Base-by-base conservation (phyloP, 2,888 invertebrate genomes). In the Kuschelorhynchus macadamiae region DNA sequence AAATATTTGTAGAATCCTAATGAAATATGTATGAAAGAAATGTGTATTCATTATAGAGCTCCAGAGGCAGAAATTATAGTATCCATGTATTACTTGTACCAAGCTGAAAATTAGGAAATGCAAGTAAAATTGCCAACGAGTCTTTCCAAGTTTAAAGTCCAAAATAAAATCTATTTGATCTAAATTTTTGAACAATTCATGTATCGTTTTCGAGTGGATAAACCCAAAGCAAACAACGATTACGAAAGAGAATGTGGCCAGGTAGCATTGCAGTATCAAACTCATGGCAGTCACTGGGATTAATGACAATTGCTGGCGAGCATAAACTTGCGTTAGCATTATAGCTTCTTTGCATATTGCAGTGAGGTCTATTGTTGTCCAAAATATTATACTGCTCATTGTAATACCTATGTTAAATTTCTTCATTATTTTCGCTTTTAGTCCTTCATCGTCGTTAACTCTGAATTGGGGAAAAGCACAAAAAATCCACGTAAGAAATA, bases 91-190 rank as follows among this genome's bases (percentile, higher is more conserved):
- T 21, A 33, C 8, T 12, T 52, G 52, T n/a, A 52, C n/a, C n/a
- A 52, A 12, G 4, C 33, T 1, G n/a, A 52, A 52, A n/a, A 8
- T 12, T 7, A 12, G 0, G 2, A 36, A 32, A 21, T 12, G 12
- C 20, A 39, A 11, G 36, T 36, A 52, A 2, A 52, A 18, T n/a
- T 52, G 52, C 0, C 36, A 18, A 12, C 36, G 33, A 20, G 33
- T 52, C 39, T 52, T 36, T 7, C 20, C 11, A 1, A 52, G 18
- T 1, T 52, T 30, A 14, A 52, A 52, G 36, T 52, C 33, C 14
- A 52, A 20, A 7, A 52, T 36, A 12, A 39, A 39, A 16, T 52
- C 52, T 18, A 52, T 36, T 12, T 52, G 52, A n/a, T 52, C 52
- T 12, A 52, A 20, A 0, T 52, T 52, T 5, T 20, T 20, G 14